Evolutionary conservation across 2,888 invertebrate species (phyloP).

Genomic region (Arrhopalites spinosus): DNA sequence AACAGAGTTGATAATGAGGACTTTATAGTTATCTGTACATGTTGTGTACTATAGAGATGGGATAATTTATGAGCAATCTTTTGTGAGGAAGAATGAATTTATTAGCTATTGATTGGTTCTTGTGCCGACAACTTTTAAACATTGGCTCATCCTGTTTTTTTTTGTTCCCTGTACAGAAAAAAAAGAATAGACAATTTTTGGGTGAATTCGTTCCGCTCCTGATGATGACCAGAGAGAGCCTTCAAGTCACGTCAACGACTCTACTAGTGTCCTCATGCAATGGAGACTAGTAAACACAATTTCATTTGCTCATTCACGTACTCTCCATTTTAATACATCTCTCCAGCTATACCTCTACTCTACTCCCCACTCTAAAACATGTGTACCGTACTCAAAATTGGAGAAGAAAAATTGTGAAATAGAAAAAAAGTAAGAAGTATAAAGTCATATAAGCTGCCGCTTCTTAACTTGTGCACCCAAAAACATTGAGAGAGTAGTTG

Average conservation of each 20-base stretch:
- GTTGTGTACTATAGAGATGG: not conserved
- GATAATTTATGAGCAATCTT: slow-evolving; percentile 30
- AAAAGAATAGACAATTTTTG: not conserved
- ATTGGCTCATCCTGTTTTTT: not conserved
- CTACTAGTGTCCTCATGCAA: slow-evolving; percentile 11
- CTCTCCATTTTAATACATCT: not conserved
- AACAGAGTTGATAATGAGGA: slow-evolving; percentile 22
- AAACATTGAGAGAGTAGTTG: not conserved
- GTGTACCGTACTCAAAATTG: not conserved
- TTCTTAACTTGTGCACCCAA: slow-evolving; percentile 17
- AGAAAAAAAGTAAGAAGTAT: no score
- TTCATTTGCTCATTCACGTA: slow-evolving; percentile 21
- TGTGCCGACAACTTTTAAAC: slow-evolving; percentile 34
- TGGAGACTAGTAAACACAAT: slow-evolving; percentile 8
- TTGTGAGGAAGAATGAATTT: slow-evolving; percentile 27
- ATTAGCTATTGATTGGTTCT: slow-evolving; percentile 31
- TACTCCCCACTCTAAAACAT: no score
- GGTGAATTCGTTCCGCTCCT: slow-evolving; percentile 12
- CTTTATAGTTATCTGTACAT: not conserved
- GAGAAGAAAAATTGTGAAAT: slow-evolving; percentile 2
- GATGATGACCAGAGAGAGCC: not conserved
- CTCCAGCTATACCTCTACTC: no score
- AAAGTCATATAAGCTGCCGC: not conserved
- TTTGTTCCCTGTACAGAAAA: not conserved
- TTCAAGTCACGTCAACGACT: not conserved